Evolutionary conservation across 1,140 invertebrate species (phyloP).

Genomic region (Heliconius congener): DNA sequence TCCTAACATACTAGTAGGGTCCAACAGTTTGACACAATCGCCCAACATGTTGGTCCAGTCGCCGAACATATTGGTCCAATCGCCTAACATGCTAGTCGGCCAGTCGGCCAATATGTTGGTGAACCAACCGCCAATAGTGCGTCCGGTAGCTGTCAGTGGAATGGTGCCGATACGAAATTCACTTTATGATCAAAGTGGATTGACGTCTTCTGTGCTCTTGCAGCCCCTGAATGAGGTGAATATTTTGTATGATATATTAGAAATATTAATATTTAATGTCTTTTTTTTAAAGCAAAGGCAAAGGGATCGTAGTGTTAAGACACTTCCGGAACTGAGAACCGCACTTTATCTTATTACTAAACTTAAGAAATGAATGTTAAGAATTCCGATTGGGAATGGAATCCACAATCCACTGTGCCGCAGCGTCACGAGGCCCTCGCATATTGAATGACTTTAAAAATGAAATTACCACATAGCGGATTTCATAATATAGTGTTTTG

Average conservation of each 20-base stretch:
- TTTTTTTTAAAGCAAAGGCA: too few relatives aligned
- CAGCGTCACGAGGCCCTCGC: too few relatives aligned
- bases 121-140: conserved; percentile 23
- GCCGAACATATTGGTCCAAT: conserved; percentile 48
- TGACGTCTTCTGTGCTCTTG: conserved; percentile 68
- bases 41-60: conserved; percentile 43
- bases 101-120: conserved; percentile 39
- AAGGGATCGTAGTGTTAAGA: too few relatives aligned
- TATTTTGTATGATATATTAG: conserved; percentile 6
- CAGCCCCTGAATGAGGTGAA: conserved; percentile 73
- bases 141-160: conserved; percentile 41
- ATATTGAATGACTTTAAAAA: too few relatives aligned
- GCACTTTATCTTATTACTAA: neutral
- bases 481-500: too few relatives aligned
- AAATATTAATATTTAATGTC: neutral
- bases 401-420: too few relatives aligned
- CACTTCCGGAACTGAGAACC: neutral
- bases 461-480: too few relatives aligned
- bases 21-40: conserved; percentile 9
- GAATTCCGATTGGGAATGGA: too few relatives aligned
- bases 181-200: conserved; percentile 62
- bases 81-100: conserved; percentile 48
- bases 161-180: conserved; percentile 71
- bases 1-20: conserved; percentile 46
- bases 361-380: too few relatives aligned